phyloP scores from a whole-genome alignment of 2,797 vertebrate genomes.

The Phoeniculus purpureus region DNA sequence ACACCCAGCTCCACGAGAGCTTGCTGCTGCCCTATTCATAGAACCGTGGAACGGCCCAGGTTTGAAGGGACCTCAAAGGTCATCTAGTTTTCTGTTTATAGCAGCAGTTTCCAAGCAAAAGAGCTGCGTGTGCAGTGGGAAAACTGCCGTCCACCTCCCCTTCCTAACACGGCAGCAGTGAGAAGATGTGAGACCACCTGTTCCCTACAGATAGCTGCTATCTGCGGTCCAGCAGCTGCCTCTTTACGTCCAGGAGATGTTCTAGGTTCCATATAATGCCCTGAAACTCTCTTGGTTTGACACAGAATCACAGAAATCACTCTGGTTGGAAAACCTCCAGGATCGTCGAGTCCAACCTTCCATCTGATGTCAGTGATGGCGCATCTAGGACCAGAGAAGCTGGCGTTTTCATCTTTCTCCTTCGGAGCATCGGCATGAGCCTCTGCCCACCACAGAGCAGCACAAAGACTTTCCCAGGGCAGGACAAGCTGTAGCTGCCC shows the following conservation, averaged over 20 bases:
- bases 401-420: not conserved
- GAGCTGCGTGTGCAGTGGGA: not conserved
- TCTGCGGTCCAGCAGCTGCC: not conserved
- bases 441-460: not conserved
- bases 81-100: not conserved
- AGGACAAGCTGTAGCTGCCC: not conserved
- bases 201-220: not conserved
- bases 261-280: not conserved
- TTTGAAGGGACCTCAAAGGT: too few species aligned
- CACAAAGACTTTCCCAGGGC: not conserved
- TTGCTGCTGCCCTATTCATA: not conserved
- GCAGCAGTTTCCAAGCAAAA: not conserved
- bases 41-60: too few species aligned
- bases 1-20: not conserved
- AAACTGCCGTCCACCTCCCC: rapidly evolving
- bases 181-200: not conserved
- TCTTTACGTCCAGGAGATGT: not conserved
- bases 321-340: too few species aligned
- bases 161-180: not conserved
- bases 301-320: too few species aligned
- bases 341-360: not conserved
- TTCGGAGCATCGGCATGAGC: rapidly evolving
- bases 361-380: not conserved
- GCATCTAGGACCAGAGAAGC: not conserved
- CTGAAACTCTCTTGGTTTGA: not conserved